phyloP scores from a whole-genome alignment of 2,888 invertebrate genomes.

The Melinaea menophilus region DNA sequence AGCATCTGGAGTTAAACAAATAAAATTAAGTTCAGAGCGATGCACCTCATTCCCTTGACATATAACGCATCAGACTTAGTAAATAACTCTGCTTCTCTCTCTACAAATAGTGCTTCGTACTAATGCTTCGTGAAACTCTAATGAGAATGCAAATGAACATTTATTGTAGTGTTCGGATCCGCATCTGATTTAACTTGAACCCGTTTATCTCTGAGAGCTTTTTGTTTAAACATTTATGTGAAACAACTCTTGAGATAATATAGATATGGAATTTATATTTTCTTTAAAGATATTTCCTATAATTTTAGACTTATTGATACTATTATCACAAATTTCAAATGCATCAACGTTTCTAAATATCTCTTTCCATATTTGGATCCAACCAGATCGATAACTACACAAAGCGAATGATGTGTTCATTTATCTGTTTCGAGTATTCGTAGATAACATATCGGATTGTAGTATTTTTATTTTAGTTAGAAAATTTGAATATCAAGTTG shows the following conservation, averaged over 20 bases:
- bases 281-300: too few species aligned
- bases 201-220: slow-evolving; percentile 26
- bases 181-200: slow-evolving; percentile 31
- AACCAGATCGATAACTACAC: too few species aligned
- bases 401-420: too few species aligned
- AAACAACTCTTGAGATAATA: neutral
- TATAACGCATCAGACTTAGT: slow-evolving; percentile 21
- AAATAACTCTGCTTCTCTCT: slow-evolving; percentile 10
- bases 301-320: too few species aligned
- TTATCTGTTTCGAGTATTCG: too few species aligned
- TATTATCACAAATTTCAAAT: too few species aligned
- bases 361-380: too few species aligned
- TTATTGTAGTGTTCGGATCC: slow-evolving; percentile 26
- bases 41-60: slow-evolving; percentile 33
- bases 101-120: slow-evolving; percentile 23
- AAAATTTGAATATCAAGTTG: too few species aligned
- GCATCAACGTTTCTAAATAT: too few species aligned
- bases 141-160: slow-evolving; percentile 47
- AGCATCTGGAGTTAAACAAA: neutral
- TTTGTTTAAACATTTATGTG: slow-evolving; percentile 8
- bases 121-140: slow-evolving; percentile 35
- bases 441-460: too few species aligned
- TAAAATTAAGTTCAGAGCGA: slow-evolving; percentile 9
- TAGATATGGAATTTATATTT: neutral
- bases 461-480: too few species aligned